These are phyloP conservation scores for Ameiurus melas DNA, from an alignment of 2,113 vertebrate species.

Conservation along the genomic window DNA sequence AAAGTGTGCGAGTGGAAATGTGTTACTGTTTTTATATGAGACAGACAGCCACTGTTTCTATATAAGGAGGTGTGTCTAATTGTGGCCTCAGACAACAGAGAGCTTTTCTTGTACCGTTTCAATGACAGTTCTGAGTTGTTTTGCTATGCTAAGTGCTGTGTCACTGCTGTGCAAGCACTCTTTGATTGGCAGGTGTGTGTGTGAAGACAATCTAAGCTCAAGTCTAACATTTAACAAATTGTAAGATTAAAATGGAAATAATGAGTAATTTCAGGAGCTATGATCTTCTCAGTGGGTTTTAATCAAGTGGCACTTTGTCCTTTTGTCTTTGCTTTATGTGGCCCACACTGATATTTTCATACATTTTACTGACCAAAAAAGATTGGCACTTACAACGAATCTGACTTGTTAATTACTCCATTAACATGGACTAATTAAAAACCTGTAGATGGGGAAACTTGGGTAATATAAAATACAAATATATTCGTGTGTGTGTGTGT, in stretches of 20 bases:
- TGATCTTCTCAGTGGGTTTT: background rate
- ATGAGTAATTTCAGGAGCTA: slow-evolving; percentile 3
- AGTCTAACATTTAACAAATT: background rate
- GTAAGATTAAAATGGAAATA: background rate
- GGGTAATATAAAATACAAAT: background rate
- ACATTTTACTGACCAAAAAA: background rate
- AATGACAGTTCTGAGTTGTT: slow-evolving; percentile 37
- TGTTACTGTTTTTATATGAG: slow-evolving; percentile 3
- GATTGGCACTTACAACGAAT: background rate
- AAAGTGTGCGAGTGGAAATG: slow-evolving; percentile 6
- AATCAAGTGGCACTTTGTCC: background rate
- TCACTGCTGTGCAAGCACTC: background rate
- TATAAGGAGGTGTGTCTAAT: background rate
- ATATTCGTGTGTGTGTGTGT: background rate
- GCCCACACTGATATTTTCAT: background rate
- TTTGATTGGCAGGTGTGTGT: background rate
- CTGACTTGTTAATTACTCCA: background rate
- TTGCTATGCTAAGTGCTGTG: slow-evolving; percentile 1
- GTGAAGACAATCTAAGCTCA: background rate
- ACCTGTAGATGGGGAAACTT: background rate
- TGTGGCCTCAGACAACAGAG: slow-evolving; percentile 12
- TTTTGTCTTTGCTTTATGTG: background rate
- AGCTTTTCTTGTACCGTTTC: slow-evolving; percentile 30
- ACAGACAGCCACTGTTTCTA: slow-evolving; percentile 7
- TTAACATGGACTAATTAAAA: background rate